Percentiles rank a stretch among this genome's conserved stretches.
Conservation (phyloP, 1,140 invertebrate species). For the Drosophila tristis region DNA sequence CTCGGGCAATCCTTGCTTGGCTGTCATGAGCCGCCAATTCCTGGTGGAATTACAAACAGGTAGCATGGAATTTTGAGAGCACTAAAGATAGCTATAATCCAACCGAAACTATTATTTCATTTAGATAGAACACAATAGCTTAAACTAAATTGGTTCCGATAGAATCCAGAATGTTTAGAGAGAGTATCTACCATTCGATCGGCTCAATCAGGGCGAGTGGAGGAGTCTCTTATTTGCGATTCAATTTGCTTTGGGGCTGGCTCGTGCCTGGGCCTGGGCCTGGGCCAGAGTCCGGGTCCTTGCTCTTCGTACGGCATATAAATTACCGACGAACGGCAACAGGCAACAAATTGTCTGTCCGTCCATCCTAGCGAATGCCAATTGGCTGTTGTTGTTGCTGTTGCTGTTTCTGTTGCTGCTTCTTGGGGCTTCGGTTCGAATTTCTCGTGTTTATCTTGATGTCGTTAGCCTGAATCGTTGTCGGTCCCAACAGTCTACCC, state of each 20-base stretch:
- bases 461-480: constrained; percentile 65
- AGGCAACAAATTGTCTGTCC: constrained; percentile 39
- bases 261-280: background rate
- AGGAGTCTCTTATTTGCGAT: constrained; percentile 54
- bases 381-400: constrained; percentile 55
- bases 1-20: constrained; percentile 41
- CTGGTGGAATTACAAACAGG: constrained; percentile 30
- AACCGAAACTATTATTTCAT: no score
- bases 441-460: constrained; percentile 64
- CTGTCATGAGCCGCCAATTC: constrained; percentile 39
- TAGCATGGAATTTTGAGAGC: background rate
- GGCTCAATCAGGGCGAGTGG: background rate
- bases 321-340: constrained; percentile 55
- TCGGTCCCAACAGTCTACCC: constrained; percentile 2
- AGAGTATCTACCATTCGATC: constrained; percentile 41
- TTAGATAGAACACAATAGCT: no score
- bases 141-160: no score
- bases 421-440: constrained; percentile 18
- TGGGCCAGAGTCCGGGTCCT: background rate
- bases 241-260: constrained; percentile 50
- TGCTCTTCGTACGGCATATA: constrained; percentile 44
- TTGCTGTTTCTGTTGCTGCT: constrained; percentile 9
- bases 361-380: constrained; percentile 70
- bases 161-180: background rate
- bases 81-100: no score